Base-by-base conservation (phyloP, 2,888 invertebrate species). In the Hanleya hanleyi region DNA sequence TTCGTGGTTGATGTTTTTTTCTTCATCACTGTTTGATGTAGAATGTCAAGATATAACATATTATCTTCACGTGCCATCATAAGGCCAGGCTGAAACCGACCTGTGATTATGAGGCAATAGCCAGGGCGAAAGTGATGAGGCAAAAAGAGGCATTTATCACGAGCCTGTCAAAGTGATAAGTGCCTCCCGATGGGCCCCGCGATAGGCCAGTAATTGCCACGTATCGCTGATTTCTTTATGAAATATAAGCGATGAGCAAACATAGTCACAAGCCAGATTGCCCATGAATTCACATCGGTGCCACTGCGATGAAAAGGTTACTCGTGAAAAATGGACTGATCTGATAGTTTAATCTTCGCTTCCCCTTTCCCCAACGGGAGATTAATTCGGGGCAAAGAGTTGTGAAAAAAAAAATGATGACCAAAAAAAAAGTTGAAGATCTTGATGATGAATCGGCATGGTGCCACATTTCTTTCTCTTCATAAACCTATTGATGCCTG, bases 171-270 rank as follows among this genome's bases (percentile, higher is more conserved):
- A 18, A 47, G 47, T 47, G 47, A 47, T 47, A 47, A n/a, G 47
- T 47, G 22, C 26, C 32, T 29, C 57, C 57, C 32, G 29, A 26
- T 15, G 57, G 57, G 4, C 22, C 15, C 57, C 29, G 22, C 29
- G 57, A 57, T 57, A 57, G 57, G 26, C 29, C 22, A 15, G 57
- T 57, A 57, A 57, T 57, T 57, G 57, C 57, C 26, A 29, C 57
- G 32, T 57, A 29, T 57, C 57, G 29, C 26, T 29, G 29, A 29
- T 22, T 57, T 29, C 57, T 57, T 57, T 57, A 57, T 57, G 57
- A 57, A 57, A 57, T 57, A 57, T 57, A 57, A 57, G 57, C 57
- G 57, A 57, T 15, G 57, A 57, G 57, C 57, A 57, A 57, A 57
- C 57, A 57, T 32, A 57, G 29, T 57, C 32, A 32, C 4, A 15